A percentile compares a stretch with the other conserved stretches of the same genome.
phyloP scores from a whole-genome alignment of 2,888 invertebrate genomes.

The Rapana venosa region DNA sequence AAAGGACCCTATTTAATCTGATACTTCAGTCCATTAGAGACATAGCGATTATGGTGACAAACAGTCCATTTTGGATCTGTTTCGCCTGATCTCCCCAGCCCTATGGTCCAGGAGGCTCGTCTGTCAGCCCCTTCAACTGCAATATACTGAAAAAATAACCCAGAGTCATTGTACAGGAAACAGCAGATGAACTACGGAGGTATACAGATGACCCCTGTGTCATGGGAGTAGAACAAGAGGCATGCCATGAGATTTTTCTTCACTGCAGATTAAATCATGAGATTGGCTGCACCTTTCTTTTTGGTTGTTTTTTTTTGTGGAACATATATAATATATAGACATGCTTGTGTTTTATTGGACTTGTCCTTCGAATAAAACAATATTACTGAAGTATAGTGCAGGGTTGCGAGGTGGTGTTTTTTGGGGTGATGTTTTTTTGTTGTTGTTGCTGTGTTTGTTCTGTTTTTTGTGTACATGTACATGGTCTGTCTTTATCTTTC shows the following conservation, averaged over 20 bases:
- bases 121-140: no score
- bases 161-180: no score
- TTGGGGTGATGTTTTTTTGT: not conserved
- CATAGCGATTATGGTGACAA: no score
- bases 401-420: not conserved
- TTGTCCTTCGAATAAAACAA: slow-evolving; percentile 7
- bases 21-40: no score
- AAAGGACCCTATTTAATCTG: no score
- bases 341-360: not conserved
- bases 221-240: not conserved
- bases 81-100: no score
- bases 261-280: not conserved
- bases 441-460: not conserved
- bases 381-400: not conserved
- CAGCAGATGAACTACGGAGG: no score
- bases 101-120: no score
- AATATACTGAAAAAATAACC: no score
- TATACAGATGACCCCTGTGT: no score
- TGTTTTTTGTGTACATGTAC: not conserved
- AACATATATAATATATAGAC: not conserved
- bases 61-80: no score
- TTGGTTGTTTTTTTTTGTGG: not conserved
- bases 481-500: not conserved
- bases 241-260: not conserved
- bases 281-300: slow-evolving; percentile 19